Base-by-base conservation (phyloP, 2,888 invertebrate species). In the Zele albiditarsus region DNA sequence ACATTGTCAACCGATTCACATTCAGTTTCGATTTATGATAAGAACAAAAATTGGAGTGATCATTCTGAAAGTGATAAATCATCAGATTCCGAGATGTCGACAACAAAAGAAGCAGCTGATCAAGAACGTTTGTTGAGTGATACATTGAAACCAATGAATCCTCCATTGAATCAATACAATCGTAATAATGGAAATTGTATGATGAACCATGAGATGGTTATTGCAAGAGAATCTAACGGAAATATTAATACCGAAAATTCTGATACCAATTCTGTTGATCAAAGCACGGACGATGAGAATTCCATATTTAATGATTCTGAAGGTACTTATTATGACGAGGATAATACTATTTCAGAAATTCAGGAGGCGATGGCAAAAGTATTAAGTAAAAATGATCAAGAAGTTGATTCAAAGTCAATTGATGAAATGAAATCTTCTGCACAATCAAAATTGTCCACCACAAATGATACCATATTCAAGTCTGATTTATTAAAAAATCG, bases 401-500 rank as follows among this genome's bases (percentile, higher is more conserved):
- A 73, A 73, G 6, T 74, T 79, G 53, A 20, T 8, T 20, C 6
- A 23, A 8, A 20, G 20, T 23, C 5, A 1, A 53, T 53, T 53
- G 20, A 53, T 53, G 8, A n/a, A 20, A 6, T 20, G 4, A 4
- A 53, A 20, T 53, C 53, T 20, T 23, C 20, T 8, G 0, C 20
- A 4, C 20, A 23, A 53, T 10, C n/a, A 53, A 20, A 53, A 53
- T 23, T 23, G 20, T 20, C 53, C 8, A 20, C 8, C 3, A 53
- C 20, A 20, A 53, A 91, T 83, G 70, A 77, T 6, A 88, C 91
- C 82, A 85, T 91, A 82, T 91, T 91, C 79, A 92, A 92, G 81
- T 92, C 92, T 84, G 92, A 93, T 82, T 85, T 92, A 63, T 84
- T 94, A 77, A 92, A 93, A 87, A 90, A 90, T 23, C 93, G 94